Conservation (phyloP, 2,888 invertebrate species). For the Amblyjoppa fuscipennis region DNA sequence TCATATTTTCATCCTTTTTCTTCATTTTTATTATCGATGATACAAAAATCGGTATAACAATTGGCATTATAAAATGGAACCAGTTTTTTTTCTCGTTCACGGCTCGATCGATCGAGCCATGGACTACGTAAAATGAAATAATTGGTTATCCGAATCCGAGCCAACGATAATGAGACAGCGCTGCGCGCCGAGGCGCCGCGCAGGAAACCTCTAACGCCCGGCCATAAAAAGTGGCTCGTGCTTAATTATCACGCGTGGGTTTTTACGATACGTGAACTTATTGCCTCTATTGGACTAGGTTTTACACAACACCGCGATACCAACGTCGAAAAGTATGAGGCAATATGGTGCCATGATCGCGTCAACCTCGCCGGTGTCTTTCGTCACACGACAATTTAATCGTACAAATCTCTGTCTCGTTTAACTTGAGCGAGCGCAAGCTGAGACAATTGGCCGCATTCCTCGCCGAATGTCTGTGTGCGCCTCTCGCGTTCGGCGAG, state of each 20-base stretch:
- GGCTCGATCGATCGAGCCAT: neutral
- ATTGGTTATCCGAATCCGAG: neutral
- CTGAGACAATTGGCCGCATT: constrained; percentile 15
- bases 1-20: neutral
- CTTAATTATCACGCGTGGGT: constrained; percentile 8
- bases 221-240: neutral
- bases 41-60: neutral
- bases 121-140: neutral
- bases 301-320: constrained; percentile 1
- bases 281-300: neutral
- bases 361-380: neutral
- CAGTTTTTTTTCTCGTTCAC: neutral
- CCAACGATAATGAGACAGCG: neutral
- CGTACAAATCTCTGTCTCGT: constrained; percentile 3
- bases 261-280: constrained; percentile 7
- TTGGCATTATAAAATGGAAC: too few species aligned
- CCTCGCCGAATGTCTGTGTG: neutral
- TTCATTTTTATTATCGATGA: neutral
- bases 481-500: neutral
- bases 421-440: neutral
- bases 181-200: neutral
- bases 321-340: neutral
- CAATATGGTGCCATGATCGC: neutral
- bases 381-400: neutral
- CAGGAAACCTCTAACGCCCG: neutral